Conservation (phyloP, 2,797 vertebrate species). For the Phyllotis vaccarum region DNA sequence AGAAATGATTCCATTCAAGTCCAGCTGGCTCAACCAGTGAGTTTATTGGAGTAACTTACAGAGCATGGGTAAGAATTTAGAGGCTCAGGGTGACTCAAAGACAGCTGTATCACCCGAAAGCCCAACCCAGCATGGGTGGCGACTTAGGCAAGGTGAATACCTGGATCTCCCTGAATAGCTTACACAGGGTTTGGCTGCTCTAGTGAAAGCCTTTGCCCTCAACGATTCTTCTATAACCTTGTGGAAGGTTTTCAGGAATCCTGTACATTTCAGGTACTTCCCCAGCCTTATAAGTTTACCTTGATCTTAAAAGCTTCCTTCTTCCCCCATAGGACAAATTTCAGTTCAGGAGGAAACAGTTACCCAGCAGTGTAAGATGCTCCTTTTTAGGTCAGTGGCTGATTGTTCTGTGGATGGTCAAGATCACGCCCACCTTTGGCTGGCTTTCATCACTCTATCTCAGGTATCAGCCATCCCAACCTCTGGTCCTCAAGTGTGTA, state of each 20-base stretch:
- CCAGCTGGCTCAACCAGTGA: neutral
- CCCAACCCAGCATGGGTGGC: neutral
- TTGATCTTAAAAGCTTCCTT: neutral
- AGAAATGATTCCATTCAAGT: neutral
- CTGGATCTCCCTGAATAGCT: neutral
- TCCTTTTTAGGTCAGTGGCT: neutral
- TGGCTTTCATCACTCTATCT: neutral
- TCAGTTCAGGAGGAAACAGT: neutral
- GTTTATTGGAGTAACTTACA: neutral
- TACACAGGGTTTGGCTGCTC: accelerated
- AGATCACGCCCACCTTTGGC: neutral
- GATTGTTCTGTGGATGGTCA: neutral
- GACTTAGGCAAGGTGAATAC: neutral
- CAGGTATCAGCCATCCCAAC: neutral
- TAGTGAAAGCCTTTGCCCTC: neutral
- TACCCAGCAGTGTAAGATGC: neutral
- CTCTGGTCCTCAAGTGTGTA: neutral
- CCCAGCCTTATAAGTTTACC: neutral
- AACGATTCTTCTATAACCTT: neutral
- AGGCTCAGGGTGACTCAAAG: neutral
- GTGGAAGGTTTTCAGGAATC: neutral
- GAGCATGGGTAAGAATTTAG: neutral
- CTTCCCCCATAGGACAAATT: neutral
- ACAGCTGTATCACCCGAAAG: neutral
- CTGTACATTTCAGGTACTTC: neutral